Base-by-base conservation (phyloP, 2,113 vertebrate species). In the Myodes glareolus region DNA sequence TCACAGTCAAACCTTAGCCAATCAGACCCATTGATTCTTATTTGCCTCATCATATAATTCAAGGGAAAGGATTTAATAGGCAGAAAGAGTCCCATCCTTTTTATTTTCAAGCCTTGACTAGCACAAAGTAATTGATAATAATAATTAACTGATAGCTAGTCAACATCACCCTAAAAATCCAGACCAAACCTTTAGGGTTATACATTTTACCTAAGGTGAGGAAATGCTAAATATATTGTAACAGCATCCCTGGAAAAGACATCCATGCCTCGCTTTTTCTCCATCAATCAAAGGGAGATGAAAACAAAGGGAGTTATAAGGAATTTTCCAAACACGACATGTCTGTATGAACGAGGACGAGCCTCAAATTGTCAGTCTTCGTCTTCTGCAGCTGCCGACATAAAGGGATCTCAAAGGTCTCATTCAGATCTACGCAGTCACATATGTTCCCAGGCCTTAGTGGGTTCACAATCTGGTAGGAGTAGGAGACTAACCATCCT, bases 401-500 rank as follows among this genome's bases (percentile, higher is more conserved):
- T 77, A 76, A 92, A 90, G 80, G 47, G 58, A 96, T 94, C 98
- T 97, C 68, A 0, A 96, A 95, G 91, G 84, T 77, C 96, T 92
- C 97, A 93, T 97, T 96, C 90, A 96, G 85, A 90, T 92, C 87
- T 70, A 14, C 31, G 25, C 55, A 90, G 92, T 67, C 58, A 36
- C 90, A 77, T 95, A 91, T 76, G 82, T 80, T 95, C 27, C 23
- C 52, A 95, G 86, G 87, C 93, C 93, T 96, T 94, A 42, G 93
- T 39, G 94, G 33, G 23, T 67, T 96, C 94, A 36, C 95, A 97
- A 96, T 96, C 96, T 97, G 93, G 87, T 84, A 88, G 45, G 36
- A 94, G 75, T 36, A 42, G 58, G 78, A 92, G 84, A 96, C 75
- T 93, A 98, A 96, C 87, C 94, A 97, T 93, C 92, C 93, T 87